phyloP scores from a whole-genome alignment of 1,140 invertebrate species.

The Zaprionus africanus region DNA sequence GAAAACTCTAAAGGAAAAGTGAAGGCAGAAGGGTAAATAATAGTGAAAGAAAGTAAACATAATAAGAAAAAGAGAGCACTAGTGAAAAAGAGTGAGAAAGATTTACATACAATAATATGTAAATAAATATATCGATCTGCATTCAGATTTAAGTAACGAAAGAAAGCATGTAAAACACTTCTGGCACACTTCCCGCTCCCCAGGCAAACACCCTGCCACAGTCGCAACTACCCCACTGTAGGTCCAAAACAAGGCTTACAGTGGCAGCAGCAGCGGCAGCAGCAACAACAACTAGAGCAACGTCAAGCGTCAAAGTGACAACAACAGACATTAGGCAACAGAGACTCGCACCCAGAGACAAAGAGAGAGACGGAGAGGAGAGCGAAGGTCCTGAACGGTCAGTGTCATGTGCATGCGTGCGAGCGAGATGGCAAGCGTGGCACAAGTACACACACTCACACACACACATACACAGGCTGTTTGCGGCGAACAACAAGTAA shows the following conservation, averaged over 20 bases:
- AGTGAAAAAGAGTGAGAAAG: too few relatives aligned
- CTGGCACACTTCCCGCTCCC: background rate
- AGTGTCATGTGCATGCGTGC: background rate
- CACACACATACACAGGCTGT: slow-evolving; percentile 17
- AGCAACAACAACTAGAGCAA: slow-evolving; percentile 36
- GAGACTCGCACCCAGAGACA: slow-evolving; percentile 44
- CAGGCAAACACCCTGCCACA: background rate
- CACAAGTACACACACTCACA: slow-evolving; percentile 8
- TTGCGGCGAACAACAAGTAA: slow-evolving; percentile 80
- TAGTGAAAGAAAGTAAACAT: background rate
- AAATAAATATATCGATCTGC: background rate
- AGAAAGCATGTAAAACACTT: background rate
- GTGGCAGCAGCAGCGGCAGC: slow-evolving; percentile 13
- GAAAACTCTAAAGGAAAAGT: background rate
- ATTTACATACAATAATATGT: background rate
- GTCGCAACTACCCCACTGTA: slow-evolving; percentile 20
- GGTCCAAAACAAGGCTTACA: slow-evolving; percentile 15
- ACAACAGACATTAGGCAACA: slow-evolving; percentile 63
- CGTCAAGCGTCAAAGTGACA: slow-evolving; percentile 77
- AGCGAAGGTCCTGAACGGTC: slow-evolving; percentile 18
- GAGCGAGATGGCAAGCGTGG: slow-evolving; percentile 20
- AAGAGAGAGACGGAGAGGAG: background rate
- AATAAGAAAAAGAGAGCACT: background rate
- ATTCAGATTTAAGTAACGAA: background rate
- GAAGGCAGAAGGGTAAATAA: background rate